phyloP scores from a whole-genome alignment of 2,888 invertebrate species.

The Andricus quercusramuli region DNA sequence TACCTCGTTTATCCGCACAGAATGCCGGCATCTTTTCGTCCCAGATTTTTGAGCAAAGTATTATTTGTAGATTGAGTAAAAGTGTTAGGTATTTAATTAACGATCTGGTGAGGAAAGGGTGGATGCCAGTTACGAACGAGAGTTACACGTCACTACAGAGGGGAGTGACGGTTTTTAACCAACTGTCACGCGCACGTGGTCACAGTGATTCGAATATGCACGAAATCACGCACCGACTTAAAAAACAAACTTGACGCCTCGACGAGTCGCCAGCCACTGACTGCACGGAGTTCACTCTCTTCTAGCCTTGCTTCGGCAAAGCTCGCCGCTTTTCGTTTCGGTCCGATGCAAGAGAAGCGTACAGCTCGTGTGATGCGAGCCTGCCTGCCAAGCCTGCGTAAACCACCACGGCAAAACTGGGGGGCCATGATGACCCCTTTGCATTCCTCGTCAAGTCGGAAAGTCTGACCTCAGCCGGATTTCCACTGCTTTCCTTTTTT shows the following conservation, averaged over 20 bases:
- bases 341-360: background rate
- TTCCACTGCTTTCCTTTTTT: background rate
- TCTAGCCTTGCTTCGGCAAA: slow-evolving; percentile 73
- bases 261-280: slow-evolving; percentile 76
- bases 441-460: background rate
- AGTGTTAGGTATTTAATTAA: background rate
- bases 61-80: background rate
- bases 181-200: slow-evolving; percentile 75
- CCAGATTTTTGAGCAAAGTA: background rate
- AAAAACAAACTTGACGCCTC: slow-evolving; percentile 80
- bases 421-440: slow-evolving; percentile 7
- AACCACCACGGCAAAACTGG: slow-evolving; percentile 16
- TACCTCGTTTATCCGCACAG: too few species aligned
- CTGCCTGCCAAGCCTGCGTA: slow-evolving; percentile 1
- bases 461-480: background rate
- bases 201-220: slow-evolving; percentile 86
- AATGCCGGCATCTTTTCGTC: background rate
- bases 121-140: background rate
- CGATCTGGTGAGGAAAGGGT: background rate
- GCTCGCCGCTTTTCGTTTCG: slow-evolving; percentile 53
- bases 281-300: slow-evolving; percentile 79
- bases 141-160: background rate
- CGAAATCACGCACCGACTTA: slow-evolving; percentile 80
- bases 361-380: background rate
- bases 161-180: slow-evolving; percentile 45